Conservation (phyloP, 30 jellyfish, hydroid and myxozoan genomes). For the Turritopsis dohrnii region DNA sequence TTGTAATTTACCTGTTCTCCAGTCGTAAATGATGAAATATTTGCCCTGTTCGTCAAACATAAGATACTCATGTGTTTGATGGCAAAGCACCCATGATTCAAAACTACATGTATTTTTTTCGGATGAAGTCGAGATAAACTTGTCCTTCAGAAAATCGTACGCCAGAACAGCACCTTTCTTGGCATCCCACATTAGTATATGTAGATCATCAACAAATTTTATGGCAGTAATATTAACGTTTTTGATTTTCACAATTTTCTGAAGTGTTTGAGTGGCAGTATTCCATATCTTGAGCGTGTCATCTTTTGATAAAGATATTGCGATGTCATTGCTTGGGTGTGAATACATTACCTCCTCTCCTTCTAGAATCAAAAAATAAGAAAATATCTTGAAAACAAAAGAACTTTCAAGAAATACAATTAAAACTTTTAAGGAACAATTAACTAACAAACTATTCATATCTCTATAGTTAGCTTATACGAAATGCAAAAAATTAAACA, state of each 20-base stretch:
- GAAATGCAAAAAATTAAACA: no score
- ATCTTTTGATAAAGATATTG: not conserved
- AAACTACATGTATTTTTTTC: not conserved
- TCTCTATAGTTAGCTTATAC: no score
- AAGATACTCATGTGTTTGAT: not conserved
- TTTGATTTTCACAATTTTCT: not conserved
- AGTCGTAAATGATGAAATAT: not conserved
- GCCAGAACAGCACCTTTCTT: not conserved
- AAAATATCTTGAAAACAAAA: no score
- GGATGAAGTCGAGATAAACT: not conserved
- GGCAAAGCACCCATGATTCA: not conserved
- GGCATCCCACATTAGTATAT: not conserved
- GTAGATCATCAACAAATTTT: not conserved
- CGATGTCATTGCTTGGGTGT: not conserved
- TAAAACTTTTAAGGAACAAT: no score
- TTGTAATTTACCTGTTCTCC: not conserved
- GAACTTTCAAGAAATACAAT: no score
- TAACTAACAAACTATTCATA: no score
- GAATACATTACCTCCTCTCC: no score
- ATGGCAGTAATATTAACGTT: not conserved
- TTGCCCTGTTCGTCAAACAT: not conserved
- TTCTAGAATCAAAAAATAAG: no score
- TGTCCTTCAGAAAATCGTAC: not conserved
- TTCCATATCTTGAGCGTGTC: not conserved
- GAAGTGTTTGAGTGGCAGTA: not conserved